phyloP scores from a whole-genome alignment of 1,140 invertebrate species.

The Drosophila triauraria region DNA sequence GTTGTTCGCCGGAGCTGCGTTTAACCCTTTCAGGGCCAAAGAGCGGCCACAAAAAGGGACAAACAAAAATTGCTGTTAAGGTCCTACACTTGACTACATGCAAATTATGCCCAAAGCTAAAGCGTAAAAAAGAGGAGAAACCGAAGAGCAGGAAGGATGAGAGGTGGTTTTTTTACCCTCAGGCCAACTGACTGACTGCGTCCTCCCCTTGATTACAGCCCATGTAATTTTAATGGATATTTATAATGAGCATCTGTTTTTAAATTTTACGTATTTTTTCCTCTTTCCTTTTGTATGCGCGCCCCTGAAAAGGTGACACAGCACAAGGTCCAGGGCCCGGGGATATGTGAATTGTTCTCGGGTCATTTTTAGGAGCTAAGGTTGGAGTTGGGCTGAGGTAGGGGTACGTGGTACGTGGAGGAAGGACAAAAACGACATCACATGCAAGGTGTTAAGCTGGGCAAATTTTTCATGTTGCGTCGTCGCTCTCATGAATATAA shows the following conservation, averaged over 20 bases:
- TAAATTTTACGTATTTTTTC: slow-evolving; percentile 54
- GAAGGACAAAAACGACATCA: slow-evolving; percentile 7
- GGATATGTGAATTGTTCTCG: slow-evolving; percentile 77
- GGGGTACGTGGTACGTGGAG: not conserved
- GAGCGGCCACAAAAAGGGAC: slow-evolving; percentile 45
- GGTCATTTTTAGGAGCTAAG: slow-evolving; percentile 55
- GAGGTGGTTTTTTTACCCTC: slow-evolving; percentile 11
- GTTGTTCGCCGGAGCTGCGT: slow-evolving; percentile 13
- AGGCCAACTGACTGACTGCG: slow-evolving; percentile 12
- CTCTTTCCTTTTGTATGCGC: slow-evolving; percentile 3
- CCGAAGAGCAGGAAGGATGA: slow-evolving; percentile 23
- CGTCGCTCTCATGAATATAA: slow-evolving; percentile 41
- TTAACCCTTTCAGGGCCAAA: slow-evolving; percentile 76
- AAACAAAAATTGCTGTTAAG: slow-evolving; percentile 64
- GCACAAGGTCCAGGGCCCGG: slow-evolving; percentile 47
- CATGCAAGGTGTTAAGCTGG: slow-evolving; percentile 67
- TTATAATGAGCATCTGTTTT: slow-evolving; percentile 79
- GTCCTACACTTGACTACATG: slow-evolving; percentile 65
- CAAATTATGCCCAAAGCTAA: slow-evolving; percentile 69
- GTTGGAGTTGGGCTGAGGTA: slow-evolving; percentile 19
- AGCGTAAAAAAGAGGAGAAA: slow-evolving; percentile 37
- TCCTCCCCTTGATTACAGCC: slow-evolving; percentile 53
- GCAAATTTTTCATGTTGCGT: slow-evolving; percentile 47
- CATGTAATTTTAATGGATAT: slow-evolving; percentile 82
- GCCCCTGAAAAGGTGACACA: slow-evolving; percentile 64